Base-by-base conservation (phyloP, 2,888 invertebrate genomes). In the Proisotoma minuta region DNA sequence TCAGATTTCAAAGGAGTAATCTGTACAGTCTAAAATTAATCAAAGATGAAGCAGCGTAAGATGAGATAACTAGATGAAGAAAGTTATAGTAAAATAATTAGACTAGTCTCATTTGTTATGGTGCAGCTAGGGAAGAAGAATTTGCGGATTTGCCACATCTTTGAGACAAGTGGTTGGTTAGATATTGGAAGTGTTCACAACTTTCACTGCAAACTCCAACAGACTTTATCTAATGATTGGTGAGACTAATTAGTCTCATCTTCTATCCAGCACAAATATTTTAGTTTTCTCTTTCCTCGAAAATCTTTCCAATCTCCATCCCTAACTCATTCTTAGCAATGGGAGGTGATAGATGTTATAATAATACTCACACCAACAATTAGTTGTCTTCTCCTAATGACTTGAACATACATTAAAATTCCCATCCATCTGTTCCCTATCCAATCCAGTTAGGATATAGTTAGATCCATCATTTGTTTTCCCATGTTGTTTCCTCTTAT, bases 241-340 rank as follows among this genome's bases (percentile, higher is more conserved):
- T 56, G 47, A 43, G 43, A 62, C 61, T 65, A 65, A 65, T 65
- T 65, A 65, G 65, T 65, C 62, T 62, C 65, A 65, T 62, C 59
- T 65, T 59, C 59, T 60, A 28, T 27, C 48, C n/a, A 54, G 40
- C 50, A 50, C 49, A 39, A 40, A 43, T 27, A 54, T 60, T 52
- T 54, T 29, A 54, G 48, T 40, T 28, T 49, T 29, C 24, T 60
- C 22, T 51, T 43, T 40, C 59, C 52, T 20, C 29, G 43, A 43
- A 43, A 43, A 43, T 43, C 43, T 43, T 43, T 15, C 43, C 5
- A 43, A 43, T 43, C 43, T 43, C 5, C 20, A 43, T 15, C 34
- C 34, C 8, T 15, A 34, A 15, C 18, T 20, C 18, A 4, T 5
- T 43, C 43, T n/a, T 43, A 20, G 15, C 43, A 43, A 20, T 15